Evolutionary conservation across 2,113 vertebrate species (phyloP).

Genomic region (Myotis lucifugus): DNA sequence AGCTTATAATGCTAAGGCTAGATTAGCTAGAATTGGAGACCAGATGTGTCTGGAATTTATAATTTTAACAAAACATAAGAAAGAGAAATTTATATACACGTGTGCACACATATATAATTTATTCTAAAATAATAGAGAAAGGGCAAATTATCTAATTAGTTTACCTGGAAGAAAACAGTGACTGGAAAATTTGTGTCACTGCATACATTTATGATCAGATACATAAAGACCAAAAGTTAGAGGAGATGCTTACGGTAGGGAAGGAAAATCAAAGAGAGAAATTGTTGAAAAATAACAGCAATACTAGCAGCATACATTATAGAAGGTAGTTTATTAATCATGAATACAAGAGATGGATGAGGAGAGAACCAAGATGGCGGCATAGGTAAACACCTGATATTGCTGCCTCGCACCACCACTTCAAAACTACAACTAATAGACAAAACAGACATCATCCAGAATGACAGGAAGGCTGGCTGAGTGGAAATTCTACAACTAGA

Average conservation of each 20-base stretch:
- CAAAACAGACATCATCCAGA: too few relatives aligned
- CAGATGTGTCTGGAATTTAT: background rate
- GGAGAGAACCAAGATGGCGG: too few relatives aligned
- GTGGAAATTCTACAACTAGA: too few relatives aligned
- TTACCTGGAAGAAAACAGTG: background rate
- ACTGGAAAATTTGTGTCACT: background rate
- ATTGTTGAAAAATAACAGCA: background rate
- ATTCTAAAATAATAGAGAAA: background rate
- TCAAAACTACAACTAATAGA: too few relatives aligned
- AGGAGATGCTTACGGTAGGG: background rate
- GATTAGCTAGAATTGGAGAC: background rate
- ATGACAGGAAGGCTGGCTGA: too few relatives aligned
- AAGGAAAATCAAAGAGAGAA: background rate
- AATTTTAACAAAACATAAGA: background rate
- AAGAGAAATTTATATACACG: background rate
- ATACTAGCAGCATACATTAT: background rate
- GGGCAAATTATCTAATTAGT: background rate
- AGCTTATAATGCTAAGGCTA: background rate
- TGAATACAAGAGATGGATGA: background rate
- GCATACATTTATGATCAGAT: background rate
- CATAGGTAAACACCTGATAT: too few relatives aligned
- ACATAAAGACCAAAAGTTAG: background rate
- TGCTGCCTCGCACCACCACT: too few relatives aligned
- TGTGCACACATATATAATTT: background rate
- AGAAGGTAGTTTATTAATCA: background rate